phyloP scores from a whole-genome alignment of 2,797 vertebrate species.

The Falco berigora region DNA sequence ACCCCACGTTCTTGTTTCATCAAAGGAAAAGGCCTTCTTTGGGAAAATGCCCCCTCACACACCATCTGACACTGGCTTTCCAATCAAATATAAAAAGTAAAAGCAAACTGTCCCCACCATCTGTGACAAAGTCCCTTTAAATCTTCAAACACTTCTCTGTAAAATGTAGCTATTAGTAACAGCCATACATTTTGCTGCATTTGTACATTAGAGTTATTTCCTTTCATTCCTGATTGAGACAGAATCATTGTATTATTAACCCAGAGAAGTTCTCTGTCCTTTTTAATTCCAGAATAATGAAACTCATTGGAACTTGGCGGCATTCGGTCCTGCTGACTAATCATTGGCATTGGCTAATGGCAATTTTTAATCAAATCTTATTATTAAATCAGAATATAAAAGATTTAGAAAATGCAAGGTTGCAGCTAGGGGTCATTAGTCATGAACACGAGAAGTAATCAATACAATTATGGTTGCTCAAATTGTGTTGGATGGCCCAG shows the following conservation, averaged over 20 bases:
- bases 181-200: conserved; percentile 14
- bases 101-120: conserved; percentile 16
- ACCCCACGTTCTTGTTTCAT: not conserved
- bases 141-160: conserved; percentile 7
- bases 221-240: conserved; percentile 40
- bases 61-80: conserved; percentile 28
- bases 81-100: conserved; percentile 21
- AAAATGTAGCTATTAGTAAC: not conserved
- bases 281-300: conserved; percentile 61
- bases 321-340: conserved; percentile 52
- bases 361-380: conserved; percentile 65
- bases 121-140: conserved; percentile 26
- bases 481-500: conserved; percentile 49
- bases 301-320: conserved; percentile 46
- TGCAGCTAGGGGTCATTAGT: conserved; percentile 62
- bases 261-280: conserved; percentile 43
- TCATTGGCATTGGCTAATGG: conserved; percentile 53
- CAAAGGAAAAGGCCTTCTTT: not conserved
- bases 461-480: conserved; percentile 52
- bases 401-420: conserved; percentile 59
- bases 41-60: conserved; percentile 17
- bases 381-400: conserved; percentile 61
- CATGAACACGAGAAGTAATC: conserved; percentile 52
- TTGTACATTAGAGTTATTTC: conserved; percentile 22
- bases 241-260: conserved; percentile 43